Percentiles rank a stretch among this genome's conserved stretches.
Evolutionary conservation across 30 jellyfish, hydroid and myxozoan genomes (phyloP).

Genomic region (Turritopsis rubra): DNA sequence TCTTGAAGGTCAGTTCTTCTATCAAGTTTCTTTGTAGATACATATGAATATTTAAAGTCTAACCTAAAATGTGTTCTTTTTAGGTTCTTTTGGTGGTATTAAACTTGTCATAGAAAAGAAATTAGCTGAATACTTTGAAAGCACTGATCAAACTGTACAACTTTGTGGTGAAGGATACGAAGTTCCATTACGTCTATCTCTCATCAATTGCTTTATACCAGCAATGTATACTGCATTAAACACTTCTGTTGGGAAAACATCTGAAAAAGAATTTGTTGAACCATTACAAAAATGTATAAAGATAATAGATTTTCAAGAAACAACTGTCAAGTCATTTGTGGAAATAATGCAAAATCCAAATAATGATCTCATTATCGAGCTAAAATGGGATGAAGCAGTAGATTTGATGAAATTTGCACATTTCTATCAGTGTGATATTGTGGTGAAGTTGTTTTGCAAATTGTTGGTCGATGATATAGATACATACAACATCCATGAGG

Average conservation of each 20-base stretch:
- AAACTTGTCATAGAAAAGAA: too few species aligned
- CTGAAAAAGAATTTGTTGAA: not conserved
- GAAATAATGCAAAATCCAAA: not conserved
- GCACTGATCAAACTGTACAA: not conserved
- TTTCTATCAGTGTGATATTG: not conserved
- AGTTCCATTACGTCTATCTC: not conserved
- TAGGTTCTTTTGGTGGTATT: too few species aligned
- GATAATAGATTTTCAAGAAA: not conserved
- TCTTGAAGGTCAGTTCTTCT: not conserved
- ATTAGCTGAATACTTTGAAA: not conserved
- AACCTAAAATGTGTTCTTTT: too few species aligned
- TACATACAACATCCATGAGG: not conserved
- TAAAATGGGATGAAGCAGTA: not conserved
- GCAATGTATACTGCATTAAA: not conserved
- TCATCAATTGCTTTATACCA: not conserved
- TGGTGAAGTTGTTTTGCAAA: not conserved
- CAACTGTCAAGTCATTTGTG: not conserved
- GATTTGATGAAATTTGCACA: not conserved
- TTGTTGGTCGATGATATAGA: not conserved
- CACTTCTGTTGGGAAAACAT: not conserved
- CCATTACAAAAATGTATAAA: not conserved
- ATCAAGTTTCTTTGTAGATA: too few species aligned
- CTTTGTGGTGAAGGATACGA: not conserved
- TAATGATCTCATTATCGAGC: not conserved
- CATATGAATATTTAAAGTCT: too few species aligned